These are phyloP conservation scores for Syndactyla subalaris DNA, from an alignment of 2,797 vertebrate genomes.

Conservation along the genomic window DNA sequence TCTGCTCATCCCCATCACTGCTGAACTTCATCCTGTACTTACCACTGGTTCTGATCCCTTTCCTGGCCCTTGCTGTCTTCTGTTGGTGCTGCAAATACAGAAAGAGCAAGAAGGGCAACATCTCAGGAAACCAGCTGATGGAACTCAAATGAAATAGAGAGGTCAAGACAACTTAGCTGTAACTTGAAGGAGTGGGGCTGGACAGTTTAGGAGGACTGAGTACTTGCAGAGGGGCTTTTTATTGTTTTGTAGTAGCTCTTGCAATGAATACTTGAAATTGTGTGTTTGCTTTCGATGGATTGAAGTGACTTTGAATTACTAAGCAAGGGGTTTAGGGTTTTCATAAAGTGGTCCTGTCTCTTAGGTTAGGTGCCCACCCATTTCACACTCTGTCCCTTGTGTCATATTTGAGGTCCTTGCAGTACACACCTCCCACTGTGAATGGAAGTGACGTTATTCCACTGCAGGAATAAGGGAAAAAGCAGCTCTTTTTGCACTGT, in stretches of 20 bases:
- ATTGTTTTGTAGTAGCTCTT: not conserved
- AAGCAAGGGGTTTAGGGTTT: not conserved
- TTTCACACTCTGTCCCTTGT: not conserved
- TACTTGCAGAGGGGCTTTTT: not conserved
- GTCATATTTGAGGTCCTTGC: not conserved
- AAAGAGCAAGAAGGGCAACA: not conserved
- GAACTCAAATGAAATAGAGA: not conserved
- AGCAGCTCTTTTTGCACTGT: fast-evolving
- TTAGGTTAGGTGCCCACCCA: not conserved
- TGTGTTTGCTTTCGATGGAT: not conserved
- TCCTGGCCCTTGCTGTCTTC: slow-evolving; percentile 16
- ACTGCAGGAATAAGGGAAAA: not conserved
- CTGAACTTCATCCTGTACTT: slow-evolving; percentile 65
- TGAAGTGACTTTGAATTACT: not conserved
- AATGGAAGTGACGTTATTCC: not conserved
- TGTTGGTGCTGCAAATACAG: slow-evolving; percentile 12
- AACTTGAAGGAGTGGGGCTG: not conserved
- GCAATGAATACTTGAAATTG: not conserved
- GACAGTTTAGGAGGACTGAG: not conserved
- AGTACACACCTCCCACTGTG: not conserved
- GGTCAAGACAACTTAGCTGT: not conserved
- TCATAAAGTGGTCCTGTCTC: not conserved
- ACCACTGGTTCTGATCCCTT: slow-evolving; percentile 42
- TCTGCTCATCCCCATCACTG: slow-evolving; percentile 65
- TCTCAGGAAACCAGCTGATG: not conserved